These are phyloP conservation scores for Pica pica DNA, from an alignment of 2,113 vertebrate genomes.

Conservation along the genomic window DNA sequence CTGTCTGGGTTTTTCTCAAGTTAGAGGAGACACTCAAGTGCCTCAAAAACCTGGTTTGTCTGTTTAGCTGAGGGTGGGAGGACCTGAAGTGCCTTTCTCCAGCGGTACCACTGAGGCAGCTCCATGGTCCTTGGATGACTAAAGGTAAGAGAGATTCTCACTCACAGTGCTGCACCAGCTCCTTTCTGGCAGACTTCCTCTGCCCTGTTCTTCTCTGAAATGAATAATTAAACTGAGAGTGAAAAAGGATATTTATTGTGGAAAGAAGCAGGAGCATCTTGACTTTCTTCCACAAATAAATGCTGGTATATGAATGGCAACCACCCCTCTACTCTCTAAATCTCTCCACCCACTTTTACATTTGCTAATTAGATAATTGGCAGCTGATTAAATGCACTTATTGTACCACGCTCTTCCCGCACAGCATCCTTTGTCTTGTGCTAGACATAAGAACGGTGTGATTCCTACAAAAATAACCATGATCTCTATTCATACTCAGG, in stretches of 20 bases:
- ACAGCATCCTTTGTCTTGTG: not conserved
- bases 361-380: not conserved
- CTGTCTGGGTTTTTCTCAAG: not conserved
- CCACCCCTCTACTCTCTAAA: accelerated
- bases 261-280: not conserved
- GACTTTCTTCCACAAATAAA: not conserved
- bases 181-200: not conserved
- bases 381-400: not conserved
- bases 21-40: not conserved
- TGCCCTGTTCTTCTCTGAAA: not conserved
- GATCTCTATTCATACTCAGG: not conserved
- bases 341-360: not conserved
- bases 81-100: not conserved
- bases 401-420: not conserved
- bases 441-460: not conserved
- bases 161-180: not conserved
- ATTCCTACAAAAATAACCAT: not conserved
- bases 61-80: not conserved
- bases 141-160: not conserved
- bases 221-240: not conserved
- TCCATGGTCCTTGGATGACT: not conserved
- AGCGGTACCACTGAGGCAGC: not conserved
- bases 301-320: not conserved
- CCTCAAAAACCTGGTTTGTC: not conserved
- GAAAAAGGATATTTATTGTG: not conserved